Evolutionary conservation across 2,888 invertebrate genomes (phyloP), one percentile per base, ranked within the genome.

Genomic region (Habroteleia sp.): DNA sequence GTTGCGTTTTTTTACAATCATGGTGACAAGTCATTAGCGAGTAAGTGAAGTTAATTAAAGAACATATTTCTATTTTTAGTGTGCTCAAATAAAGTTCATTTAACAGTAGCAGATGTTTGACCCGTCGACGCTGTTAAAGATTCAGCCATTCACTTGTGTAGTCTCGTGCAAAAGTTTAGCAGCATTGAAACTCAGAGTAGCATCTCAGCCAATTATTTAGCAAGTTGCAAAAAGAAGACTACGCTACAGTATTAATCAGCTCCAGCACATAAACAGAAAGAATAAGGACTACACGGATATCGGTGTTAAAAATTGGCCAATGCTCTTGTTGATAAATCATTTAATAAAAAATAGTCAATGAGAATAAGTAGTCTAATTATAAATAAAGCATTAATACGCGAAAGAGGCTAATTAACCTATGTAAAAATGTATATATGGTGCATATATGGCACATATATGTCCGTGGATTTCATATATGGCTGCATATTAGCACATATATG

Each of bases 181-280:
- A 62, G 11, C 48, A 62, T 46, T 62, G 11, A 46, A 62, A 62
- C 60, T 62, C 48, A 46, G 48, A 48, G 60, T 29, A 62, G 14
- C 60, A 48, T 62, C 60, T 48, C 29, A 20, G 37, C 48, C 62
- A 62, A 62, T 62, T 62, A 62, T 62, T 62, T 62, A 62, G 41
- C 62, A 41, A 62, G 62, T 13, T 39, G 6, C 31, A 31, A 37
- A 62, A 62, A 48, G 31, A 37, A 60, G 6, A 33, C 33, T 33
- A 14, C 20, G 17, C 25, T 60, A 2, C 35, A 35, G 35, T 35
- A 44, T 60, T 60, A 33, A 46, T 60, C 60, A 42, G 10, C 16
- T 10, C n/a, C 11, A 14, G 2, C 7, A 11, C 1, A 46, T 5
- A 29, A 27, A 14, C 16, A 6, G 14, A 29, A 10, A 46, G 10